Evolutionary conservation across 2,888 invertebrate genomes (phyloP), one percentile per base, ranked within the genome.

Genomic region (Spilosoma lubricipeda): DNA sequence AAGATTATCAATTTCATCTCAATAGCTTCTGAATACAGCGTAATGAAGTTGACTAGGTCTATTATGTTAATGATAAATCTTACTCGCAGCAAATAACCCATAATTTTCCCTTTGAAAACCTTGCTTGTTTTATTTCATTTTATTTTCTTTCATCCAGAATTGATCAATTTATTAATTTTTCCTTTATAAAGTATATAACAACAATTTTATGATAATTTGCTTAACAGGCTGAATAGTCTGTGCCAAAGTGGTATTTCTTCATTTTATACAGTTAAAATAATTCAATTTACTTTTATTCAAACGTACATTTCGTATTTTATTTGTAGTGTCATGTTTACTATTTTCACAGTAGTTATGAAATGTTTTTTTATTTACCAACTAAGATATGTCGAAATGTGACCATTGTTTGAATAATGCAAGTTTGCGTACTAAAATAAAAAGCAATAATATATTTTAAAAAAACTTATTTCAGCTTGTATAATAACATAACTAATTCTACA

Each of bases 1-100:
- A 80, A 79, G 23, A 83, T 82, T 80, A 82, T 79, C 80, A 79
- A 82, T 84, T 81, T 82, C 75, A 74, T 83, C 81, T 78, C 77
- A 77, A 79, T 77, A 74, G 79, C 81, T 80, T 77, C 78, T 85
- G 83, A 85, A 85, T 83, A 85, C 73, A 76, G 64, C 71, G 74
- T 83, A 82, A 85, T 85, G 85, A 84, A 81, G 77, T 70, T 71
- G 72, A 77, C 45, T 71, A 75, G 76, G 75, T 66, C 18, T 74
- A 82, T 84, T 82, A 82, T 71, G 75, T 76, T 74, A 76, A 80
- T 84, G 80, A 84, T 75, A 77, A 81, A 76, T 39, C 56, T 77
- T 80, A 84, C 77, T 83, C 80, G 77, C 71, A 64, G 79, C 75
- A 71, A 79, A 84, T 77, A 76, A 73, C 80, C 77, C 27, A 48